Conservation (phyloP, 2,797 vertebrate species). For the Gila robusta region DNA sequence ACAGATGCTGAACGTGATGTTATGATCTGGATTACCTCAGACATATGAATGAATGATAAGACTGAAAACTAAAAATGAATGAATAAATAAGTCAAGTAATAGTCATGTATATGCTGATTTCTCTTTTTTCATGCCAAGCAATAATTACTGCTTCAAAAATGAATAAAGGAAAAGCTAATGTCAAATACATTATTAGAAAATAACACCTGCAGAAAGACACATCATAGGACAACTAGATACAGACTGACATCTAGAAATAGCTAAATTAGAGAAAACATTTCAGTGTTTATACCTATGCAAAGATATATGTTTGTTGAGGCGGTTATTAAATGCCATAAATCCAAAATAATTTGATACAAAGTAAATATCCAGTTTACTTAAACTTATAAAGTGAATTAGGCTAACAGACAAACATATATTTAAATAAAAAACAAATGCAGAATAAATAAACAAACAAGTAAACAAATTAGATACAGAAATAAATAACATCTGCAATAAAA, state of each 20-base stretch:
- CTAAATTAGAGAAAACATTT: conserved; percentile 83
- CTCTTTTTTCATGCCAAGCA: conserved; percentile 78
- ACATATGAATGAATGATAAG: conserved; percentile 30
- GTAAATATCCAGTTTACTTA: conserved; percentile 67
- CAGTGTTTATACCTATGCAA: conserved; percentile 80
- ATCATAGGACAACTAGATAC: conserved; percentile 75
- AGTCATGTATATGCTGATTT: conserved; percentile 78
- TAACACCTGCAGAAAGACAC: conserved; percentile 71
- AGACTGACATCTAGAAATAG: conserved; percentile 80
- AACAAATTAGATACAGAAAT: conserved; percentile 67
- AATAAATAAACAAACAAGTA: conserved; percentile 61
- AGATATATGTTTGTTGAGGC: conserved; percentile 80
- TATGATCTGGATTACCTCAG: conserved; percentile 52
- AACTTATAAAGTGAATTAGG: conserved; percentile 26
- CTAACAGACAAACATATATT: conserved; percentile 67
- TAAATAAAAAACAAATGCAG: conserved; percentile 58
- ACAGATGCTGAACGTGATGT: conserved; percentile 53
- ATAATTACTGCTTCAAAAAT: conserved; percentile 74
- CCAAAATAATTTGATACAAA: conserved; percentile 53
- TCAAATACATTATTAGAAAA: conserved; percentile 76
- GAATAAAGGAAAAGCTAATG: conserved; percentile 74
- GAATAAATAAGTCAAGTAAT: conserved; percentile 77
- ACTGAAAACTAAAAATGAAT: conserved; percentile 71
- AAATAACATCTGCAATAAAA: conserved; percentile 64
- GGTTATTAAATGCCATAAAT: conserved; percentile 74